A percentile compares a stretch with the other conserved stretches of the same genome.
phyloP scores from a whole-genome alignment of 2,888 invertebrate genomes.

The Metallyticus violacea region DNA sequence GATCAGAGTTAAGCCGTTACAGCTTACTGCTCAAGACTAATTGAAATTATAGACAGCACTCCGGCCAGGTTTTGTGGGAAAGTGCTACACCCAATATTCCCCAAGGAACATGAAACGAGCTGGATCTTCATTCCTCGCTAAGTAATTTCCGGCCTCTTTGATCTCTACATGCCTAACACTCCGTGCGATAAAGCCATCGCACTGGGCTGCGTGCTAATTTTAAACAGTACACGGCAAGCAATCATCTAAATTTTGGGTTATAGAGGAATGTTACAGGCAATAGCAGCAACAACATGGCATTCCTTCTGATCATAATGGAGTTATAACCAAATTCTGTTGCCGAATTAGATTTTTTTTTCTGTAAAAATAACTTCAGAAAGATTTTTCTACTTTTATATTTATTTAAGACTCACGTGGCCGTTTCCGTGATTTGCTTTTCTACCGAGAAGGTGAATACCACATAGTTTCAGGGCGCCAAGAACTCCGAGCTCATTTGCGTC shows the following conservation, averaged over 20 bases:
- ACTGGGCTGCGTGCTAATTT: neutral
- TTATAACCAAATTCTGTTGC: no score
- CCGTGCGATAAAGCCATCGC: neutral
- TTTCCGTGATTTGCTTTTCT: no score
- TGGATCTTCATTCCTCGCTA: neutral
- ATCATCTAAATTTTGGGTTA: neutral
- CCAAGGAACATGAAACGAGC: neutral
- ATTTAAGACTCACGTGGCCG: no score
- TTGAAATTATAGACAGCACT: neutral
- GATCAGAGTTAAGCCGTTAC: no score
- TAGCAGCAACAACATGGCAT: neutral
- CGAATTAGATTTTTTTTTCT: no score
- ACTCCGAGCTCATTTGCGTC: no score
- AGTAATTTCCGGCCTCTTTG: neutral
- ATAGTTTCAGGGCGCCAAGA: no score
- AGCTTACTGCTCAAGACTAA: neutral
- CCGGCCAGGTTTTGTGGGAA: neutral
- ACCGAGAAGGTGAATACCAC: no score
- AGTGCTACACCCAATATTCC: neutral
- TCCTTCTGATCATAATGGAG: no score
- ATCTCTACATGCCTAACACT: neutral
- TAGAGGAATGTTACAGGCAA: neutral
- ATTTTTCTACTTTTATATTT: no score
- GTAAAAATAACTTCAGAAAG: no score
- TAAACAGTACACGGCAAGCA: neutral